Evolutionary conservation across 2,113 vertebrate genomes (phyloP).

Genomic region (Balaeniceps rex): DNA sequence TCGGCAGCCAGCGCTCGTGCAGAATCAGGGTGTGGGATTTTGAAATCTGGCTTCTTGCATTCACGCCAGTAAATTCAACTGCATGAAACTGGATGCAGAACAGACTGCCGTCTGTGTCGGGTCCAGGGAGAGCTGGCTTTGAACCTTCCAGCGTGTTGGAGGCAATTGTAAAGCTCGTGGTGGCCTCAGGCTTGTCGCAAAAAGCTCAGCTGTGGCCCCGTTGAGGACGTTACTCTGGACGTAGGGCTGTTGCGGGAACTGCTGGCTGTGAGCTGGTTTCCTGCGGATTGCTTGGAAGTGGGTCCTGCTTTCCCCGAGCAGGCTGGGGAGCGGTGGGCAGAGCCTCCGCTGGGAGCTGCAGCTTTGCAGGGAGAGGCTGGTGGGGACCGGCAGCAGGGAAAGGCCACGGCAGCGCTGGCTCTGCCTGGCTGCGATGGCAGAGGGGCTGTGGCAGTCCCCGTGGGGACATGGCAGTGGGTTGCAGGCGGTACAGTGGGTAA

Average conservation of each 20-base stretch:
- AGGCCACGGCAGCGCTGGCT: not conserved
- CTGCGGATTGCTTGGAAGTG: not conserved
- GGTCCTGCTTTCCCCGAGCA: not conserved
- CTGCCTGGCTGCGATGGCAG: no score
- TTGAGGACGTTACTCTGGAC: not conserved
- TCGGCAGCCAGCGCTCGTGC: not conserved
- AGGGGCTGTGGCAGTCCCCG: not conserved
- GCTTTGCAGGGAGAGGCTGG: not conserved
- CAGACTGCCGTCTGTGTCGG: not conserved
- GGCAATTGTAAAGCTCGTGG: not conserved
- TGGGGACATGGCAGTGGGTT: fast-evolving
- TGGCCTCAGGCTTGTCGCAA: not conserved
- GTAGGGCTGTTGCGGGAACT: not conserved
- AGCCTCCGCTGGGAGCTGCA: not conserved
- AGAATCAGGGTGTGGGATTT: not conserved
- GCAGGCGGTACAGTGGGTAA: fast-evolving
- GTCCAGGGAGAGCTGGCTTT: not conserved
- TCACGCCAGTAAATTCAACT: not conserved
- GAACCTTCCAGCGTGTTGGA: not conserved
- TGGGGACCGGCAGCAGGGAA: fast-evolving
- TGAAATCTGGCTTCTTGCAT: not conserved
- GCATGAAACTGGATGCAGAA: not conserved
- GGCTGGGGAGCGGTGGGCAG: not conserved
- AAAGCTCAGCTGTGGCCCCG: no score
- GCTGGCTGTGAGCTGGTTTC: not conserved